phyloP scores from a whole-genome alignment of 2,888 invertebrate genomes.

The Sphaerophoria taeniata region DNA sequence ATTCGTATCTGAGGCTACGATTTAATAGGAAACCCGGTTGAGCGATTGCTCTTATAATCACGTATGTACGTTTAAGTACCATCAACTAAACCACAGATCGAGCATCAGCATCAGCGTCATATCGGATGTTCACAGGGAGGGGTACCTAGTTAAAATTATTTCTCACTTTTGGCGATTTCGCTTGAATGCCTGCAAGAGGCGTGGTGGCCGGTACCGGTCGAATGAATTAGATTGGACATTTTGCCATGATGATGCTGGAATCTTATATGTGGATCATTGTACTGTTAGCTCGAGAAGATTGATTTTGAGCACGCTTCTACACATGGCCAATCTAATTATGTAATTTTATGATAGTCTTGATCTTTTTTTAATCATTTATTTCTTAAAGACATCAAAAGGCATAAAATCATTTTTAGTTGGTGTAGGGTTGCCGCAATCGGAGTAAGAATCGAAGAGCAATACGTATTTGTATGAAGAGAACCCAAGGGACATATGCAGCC shows the following conservation, averaged over 20 bases:
- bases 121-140: constrained; percentile 27
- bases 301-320: too few species aligned
- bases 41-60: background rate
- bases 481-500: too few species aligned
- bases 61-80: background rate
- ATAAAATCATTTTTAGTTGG: too few species aligned
- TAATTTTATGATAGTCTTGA: too few species aligned
- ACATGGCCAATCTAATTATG: too few species aligned
- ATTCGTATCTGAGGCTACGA: constrained; percentile 49
- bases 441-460: too few species aligned
- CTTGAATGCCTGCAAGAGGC: background rate
- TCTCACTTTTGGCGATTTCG: constrained; percentile 9
- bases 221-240: background rate
- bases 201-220: too few species aligned
- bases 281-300: constrained; percentile 20
- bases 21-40: constrained; percentile 60
- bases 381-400: too few species aligned
- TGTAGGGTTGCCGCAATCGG: too few species aligned
- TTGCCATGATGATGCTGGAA: background rate
- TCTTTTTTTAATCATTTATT: too few species aligned
- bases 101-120: background rate
- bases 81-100: background rate
- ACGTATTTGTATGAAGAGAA: too few species aligned
- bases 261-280: constrained; percentile 58
- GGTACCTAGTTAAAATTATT: constrained; percentile 2